Conservation (phyloP, 2,888 invertebrate genomes). For the Limnephilus rhombicus region DNA sequence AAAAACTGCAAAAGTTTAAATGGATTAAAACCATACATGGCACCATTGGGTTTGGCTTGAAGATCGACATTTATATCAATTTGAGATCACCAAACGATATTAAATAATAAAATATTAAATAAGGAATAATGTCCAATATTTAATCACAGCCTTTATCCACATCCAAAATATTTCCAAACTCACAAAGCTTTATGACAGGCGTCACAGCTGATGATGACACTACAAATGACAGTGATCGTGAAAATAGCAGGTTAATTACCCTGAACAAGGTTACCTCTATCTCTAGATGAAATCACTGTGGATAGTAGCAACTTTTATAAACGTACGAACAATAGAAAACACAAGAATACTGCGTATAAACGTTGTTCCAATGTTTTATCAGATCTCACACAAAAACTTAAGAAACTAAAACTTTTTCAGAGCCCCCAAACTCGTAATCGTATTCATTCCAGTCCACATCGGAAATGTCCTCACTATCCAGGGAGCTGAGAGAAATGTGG, state of each 20-base stretch:
- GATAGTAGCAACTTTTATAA: conserved; percentile 1
- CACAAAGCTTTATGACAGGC: conserved; percentile 4
- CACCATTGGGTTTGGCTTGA: background rate
- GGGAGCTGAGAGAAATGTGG: conserved; percentile 34
- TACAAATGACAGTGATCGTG: conserved; percentile 28
- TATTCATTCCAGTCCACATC: conserved; percentile 58
- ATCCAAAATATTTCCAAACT: conserved; percentile 39
- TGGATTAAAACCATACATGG: background rate
- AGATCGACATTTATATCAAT: conserved; percentile 19
- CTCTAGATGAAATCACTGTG: conserved; percentile 14
- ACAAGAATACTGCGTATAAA: conserved; percentile 4
- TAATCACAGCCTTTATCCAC: conserved; percentile 49
- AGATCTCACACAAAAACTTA: conserved; percentile 49
- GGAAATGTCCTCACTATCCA: conserved; percentile 44
- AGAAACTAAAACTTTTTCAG: conserved; percentile 59
- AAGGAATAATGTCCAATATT: conserved; percentile 44
- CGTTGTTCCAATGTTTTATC: conserved; percentile 22
- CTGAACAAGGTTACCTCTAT: conserved; percentile 9
- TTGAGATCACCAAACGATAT: conserved; percentile 41
- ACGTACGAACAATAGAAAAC: conserved; percentile 4
- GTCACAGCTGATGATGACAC: background rate
- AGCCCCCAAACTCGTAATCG: conserved; percentile 57
- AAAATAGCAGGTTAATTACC: conserved; percentile 19
- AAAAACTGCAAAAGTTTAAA: background rate
- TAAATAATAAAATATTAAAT: conserved; percentile 28